phyloP scores from a whole-genome alignment of 2,113 vertebrate species.

The Pomatorhinus ruficollis region DNA sequence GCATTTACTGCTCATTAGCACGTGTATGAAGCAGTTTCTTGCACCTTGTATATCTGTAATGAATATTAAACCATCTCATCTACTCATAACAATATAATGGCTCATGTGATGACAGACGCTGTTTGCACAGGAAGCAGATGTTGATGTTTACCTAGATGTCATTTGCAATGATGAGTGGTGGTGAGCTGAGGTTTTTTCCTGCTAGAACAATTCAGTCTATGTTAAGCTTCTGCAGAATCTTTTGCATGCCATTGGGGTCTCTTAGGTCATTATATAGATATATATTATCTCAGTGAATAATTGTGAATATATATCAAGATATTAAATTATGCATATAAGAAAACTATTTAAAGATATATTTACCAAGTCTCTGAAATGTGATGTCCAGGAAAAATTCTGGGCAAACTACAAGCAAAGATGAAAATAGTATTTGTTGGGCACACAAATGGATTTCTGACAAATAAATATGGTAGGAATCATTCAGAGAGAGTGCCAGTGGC shows the following conservation, averaged over 20 bases:
- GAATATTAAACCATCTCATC: conserved; percentile 25
- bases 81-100: conserved; percentile 7
- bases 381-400: background rate
- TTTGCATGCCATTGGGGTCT: background rate
- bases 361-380: background rate
- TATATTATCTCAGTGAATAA: background rate
- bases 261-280: background rate
- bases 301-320: background rate
- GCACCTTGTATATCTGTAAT: background rate
- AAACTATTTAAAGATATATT: background rate
- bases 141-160: conserved; percentile 49
- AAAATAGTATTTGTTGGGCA: rapidly evolving
- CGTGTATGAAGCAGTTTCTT: background rate
- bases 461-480: background rate
- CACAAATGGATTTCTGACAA: background rate
- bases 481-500: background rate
- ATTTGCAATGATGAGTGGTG: conserved; percentile 34
- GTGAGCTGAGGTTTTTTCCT: background rate
- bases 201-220: background rate
- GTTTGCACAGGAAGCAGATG: conserved; percentile 55
- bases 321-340: background rate
- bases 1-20: conserved; percentile 34
- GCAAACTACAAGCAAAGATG: background rate
- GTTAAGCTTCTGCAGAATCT: background rate
- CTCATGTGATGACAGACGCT: conserved; percentile 26